Conservation (phyloP, 2,113 vertebrate species). For the Xiphophorus maculatus region DNA sequence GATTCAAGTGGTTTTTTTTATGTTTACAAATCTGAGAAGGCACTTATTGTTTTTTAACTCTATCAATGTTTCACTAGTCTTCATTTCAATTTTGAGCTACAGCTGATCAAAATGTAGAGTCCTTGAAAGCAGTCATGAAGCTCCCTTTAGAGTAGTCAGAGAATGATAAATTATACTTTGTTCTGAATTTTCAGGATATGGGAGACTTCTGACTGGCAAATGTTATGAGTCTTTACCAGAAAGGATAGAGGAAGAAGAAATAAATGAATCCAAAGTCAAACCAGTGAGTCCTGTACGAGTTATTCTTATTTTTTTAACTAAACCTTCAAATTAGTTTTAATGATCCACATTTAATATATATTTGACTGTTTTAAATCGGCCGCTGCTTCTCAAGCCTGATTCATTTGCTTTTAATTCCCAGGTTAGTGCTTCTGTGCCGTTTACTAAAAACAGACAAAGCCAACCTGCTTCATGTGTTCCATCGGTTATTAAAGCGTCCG, state of each 20-base stretch:
- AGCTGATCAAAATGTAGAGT: neutral
- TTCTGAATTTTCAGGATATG: conserved; percentile 24
- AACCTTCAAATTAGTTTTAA: neutral
- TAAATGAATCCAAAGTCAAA: neutral
- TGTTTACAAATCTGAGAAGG: neutral
- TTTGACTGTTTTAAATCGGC: neutral
- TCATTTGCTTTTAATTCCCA: neutral
- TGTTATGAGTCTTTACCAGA: conserved; percentile 38
- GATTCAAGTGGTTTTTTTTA: too few species aligned
- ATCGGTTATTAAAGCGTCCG: neutral
- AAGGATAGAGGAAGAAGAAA: conserved; percentile 20
- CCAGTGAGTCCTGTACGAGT: neutral
- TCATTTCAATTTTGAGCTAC: neutral
- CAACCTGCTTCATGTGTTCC: neutral
- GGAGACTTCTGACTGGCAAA: neutral
- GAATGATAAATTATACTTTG: neutral
- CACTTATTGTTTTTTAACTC: neutral
- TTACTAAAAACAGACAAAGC: neutral
- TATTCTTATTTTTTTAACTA: neutral
- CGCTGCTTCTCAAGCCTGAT: neutral
- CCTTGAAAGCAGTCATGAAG: neutral
- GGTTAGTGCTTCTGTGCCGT: neutral
- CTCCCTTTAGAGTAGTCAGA: neutral
- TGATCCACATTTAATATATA: neutral
- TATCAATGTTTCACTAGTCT: neutral